Base-by-base conservation (phyloP, 1,140 invertebrate species). In the Sinella curviseta region DNA sequence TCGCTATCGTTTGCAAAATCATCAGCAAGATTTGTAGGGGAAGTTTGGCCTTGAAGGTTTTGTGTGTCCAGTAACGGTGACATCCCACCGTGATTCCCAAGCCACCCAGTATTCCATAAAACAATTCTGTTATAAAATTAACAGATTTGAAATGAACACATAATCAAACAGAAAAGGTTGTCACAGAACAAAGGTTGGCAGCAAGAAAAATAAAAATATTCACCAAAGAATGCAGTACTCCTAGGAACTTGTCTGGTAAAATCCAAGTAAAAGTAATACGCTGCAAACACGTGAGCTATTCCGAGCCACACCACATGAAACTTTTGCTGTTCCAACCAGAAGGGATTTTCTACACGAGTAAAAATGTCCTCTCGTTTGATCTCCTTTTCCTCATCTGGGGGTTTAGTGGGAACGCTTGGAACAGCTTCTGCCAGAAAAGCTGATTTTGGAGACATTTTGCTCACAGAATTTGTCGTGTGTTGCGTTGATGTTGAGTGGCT, bases 31-130 rank as follows among this genome's bases (percentile, higher is more conserved):
- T 82, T 82, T 87, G 87, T 0, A 90, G 79, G 1, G 84, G 70
- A 14, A 86, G 86, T 20, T 77, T 87, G 2, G 87, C 88, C 84
- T 90, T 90, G 84, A 88, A 91, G 0, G 87, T 85, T 82, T 86
- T 89, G 82, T 91, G 90, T 0, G 89, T 85, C 78, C 86, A 91
- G 8, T 88, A 80, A 73, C 90, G 84, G 81, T 91, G 90, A 26
- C 89, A 89, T 17, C 90, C 90, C 16, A 90, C 86, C 0, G 89
- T 89, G 0, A 90, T 84, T 1, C 88, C 88, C 65, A 70, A 70
- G 12, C 88, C 89, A 4, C 89, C 90, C 12, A 70, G 4, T 24
- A 31, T 31, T 4, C 26, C 26, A 33, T 33, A 70, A 31, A 70
- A 14, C 3, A 70, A 16, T 33, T 70, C 65, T 70, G 57, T 48